Conservation (phyloP, 2,113 vertebrate genomes). For the Scolopax mira region DNA sequence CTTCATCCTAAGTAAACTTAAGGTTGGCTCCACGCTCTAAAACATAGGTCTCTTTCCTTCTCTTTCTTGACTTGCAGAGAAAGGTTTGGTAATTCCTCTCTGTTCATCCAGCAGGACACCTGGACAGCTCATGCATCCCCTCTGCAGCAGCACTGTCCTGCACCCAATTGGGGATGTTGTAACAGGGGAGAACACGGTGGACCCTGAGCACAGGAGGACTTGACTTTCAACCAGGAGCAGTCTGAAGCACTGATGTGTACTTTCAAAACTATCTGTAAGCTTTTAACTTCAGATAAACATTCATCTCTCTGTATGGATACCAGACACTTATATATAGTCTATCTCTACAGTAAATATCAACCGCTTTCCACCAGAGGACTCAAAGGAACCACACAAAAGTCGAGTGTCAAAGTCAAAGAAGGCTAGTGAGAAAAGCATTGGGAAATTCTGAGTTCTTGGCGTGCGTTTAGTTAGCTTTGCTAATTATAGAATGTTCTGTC, state of each 20-base stretch:
- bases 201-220: background rate
- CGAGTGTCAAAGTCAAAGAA: background rate
- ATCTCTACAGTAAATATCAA: background rate
- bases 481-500: background rate
- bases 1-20: background rate
- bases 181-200: background rate
- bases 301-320: background rate
- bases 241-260: accelerated
- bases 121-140: background rate
- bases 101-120: background rate
- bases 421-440: accelerated
- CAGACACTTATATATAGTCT: background rate
- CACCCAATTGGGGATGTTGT: background rate
- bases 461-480: background rate
- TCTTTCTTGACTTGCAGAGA: background rate
- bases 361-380: background rate
- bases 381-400: background rate
- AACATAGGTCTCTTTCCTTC: background rate
- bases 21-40: background rate
- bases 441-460: background rate
- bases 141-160: background rate
- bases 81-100: background rate
- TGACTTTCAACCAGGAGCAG: background rate
- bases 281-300: background rate
- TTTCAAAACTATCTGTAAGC: background rate